A percentile compares a stretch with the other conserved stretches of the same genome.
phyloP scores from a whole-genome alignment of 2,888 invertebrate species.

The Cataglyphis cursor region DNA sequence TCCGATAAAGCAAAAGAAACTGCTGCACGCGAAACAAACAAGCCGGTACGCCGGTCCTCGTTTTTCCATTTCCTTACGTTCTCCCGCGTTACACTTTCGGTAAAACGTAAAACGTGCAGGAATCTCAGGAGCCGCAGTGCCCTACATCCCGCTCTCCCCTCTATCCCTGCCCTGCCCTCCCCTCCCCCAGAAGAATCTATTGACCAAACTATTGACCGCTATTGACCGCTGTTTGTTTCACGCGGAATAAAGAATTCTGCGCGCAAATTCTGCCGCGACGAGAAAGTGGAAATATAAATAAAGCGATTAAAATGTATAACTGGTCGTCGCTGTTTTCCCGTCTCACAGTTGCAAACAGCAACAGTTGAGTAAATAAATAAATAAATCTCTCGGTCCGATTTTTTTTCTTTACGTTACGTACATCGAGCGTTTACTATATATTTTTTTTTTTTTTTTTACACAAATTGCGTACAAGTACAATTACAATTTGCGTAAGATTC shows the following conservation, averaged over 20 bases:
- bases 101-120: constrained; percentile 45
- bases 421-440: neutral
- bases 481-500: neutral
- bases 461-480: neutral
- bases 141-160: neutral
- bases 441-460: neutral
- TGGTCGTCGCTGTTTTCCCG: neutral
- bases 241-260: constrained; percentile 19
- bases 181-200: neutral
- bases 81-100: constrained; percentile 8
- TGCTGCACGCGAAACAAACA: constrained; percentile 61
- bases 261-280: neutral
- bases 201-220: neutral
- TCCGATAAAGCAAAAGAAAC: constrained; percentile 66
- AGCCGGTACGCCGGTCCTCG: constrained; percentile 36
- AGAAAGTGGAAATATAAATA: constrained; percentile 25
- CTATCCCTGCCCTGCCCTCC: no score
- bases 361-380: constrained; percentile 8
- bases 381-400: neutral
- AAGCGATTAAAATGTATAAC: constrained; percentile 20
- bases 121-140: constrained; percentile 38
- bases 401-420: neutral
- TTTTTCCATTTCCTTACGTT: constrained; percentile 47
- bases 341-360: neutral
- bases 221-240: constrained; percentile 36